Evolutionary conservation across 2,888 invertebrate genomes (phyloP), one percentile per base, ranked within the genome.

Genomic region (Eupithecia subfuscata): DNA sequence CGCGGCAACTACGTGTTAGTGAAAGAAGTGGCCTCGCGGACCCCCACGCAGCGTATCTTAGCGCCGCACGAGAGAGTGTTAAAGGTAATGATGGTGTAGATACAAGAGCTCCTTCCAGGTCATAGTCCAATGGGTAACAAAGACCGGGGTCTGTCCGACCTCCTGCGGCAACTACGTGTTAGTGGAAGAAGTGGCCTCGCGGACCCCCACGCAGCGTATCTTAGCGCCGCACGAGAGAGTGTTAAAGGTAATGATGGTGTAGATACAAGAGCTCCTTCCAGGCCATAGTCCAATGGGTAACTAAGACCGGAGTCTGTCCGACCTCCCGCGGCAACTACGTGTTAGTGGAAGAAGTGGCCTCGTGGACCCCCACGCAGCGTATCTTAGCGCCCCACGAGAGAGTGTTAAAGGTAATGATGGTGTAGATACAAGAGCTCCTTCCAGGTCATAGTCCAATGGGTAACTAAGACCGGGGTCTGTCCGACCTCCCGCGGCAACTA

Each of bases 261-360:
- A 5, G 34, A 4, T 34, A 34, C 34, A 34, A 34, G 2, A 34
- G 34, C 5, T 34, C 34, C 5, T 34, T 34, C 34, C 3, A 34
- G 34, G 25, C 73, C 34, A 34, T 34, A 2, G 2, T 73, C 1
- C 85, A 94, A 5, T 34, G 2, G 3, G 5, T 34, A 34, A 34
- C 34, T 4, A 34, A 34, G 95, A 94, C 5, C 34, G 97, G 97
- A 0, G 96, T 97, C 56, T 95, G 96, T 8, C 95, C 96, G 0
- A 97, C 97, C 2, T 96, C 96, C 67, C 96, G 97, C n/a, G n/a
- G 97, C 77, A 98, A 97, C 89, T 98, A 98, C 88, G 97, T 99
- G 16, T 90, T 99, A 48, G 98, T 99, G 0, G 99, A 99, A 84
- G 98, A 99, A 86, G 97, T 92, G 0, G 83, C 93, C 0, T 89